A percentile compares a stretch with the other conserved stretches of the same genome.
phyloP scores from a whole-genome alignment of 1,140 invertebrate species.

The Polyergus mexicanus region DNA sequence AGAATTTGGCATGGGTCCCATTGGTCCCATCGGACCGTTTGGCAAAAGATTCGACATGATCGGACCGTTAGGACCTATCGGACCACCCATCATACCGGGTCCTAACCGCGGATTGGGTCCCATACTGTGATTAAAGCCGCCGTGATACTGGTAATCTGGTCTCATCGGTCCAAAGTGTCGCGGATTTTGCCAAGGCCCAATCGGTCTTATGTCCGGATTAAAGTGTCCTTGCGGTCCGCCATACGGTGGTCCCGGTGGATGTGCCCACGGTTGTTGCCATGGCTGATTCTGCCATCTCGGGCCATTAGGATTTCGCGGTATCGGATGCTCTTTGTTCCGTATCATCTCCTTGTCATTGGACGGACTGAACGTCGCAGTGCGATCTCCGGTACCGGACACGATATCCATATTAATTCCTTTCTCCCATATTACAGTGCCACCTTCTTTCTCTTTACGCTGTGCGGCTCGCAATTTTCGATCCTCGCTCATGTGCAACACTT shows the following conservation, averaged over 20 bases:
- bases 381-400: slow-evolving; percentile 63
- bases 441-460: slow-evolving; percentile 89
- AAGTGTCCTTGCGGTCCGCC: slow-evolving; percentile 78
- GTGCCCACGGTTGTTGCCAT: slow-evolving; percentile 83
- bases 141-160: slow-evolving; percentile 83
- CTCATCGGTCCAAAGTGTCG: slow-evolving; percentile 82
- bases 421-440: slow-evolving; percentile 81
- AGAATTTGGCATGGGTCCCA: slow-evolving; percentile 72
- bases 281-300: slow-evolving; percentile 83
- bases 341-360: slow-evolving; percentile 72
- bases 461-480: slow-evolving; percentile 92
- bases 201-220: slow-evolving; percentile 79
- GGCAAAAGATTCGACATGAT: slow-evolving; percentile 78
- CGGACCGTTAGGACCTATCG: slow-evolving; percentile 81
- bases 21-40: slow-evolving; percentile 79
- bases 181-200: slow-evolving; percentile 84
- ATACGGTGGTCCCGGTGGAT: slow-evolving; percentile 78
- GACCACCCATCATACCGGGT: slow-evolving; percentile 81
- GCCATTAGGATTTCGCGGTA: slow-evolving; percentile 78
- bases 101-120: slow-evolving; percentile 79
- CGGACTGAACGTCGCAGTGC: slow-evolving; percentile 63
- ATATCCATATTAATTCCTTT: slow-evolving; percentile 78
- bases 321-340: slow-evolving; percentile 73
- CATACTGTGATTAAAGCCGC: slow-evolving; percentile 81
- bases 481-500: slow-evolving; percentile 92